Conservation (phyloP, 1,140 invertebrate genomes). For the Scaptomyza montana region DNA sequence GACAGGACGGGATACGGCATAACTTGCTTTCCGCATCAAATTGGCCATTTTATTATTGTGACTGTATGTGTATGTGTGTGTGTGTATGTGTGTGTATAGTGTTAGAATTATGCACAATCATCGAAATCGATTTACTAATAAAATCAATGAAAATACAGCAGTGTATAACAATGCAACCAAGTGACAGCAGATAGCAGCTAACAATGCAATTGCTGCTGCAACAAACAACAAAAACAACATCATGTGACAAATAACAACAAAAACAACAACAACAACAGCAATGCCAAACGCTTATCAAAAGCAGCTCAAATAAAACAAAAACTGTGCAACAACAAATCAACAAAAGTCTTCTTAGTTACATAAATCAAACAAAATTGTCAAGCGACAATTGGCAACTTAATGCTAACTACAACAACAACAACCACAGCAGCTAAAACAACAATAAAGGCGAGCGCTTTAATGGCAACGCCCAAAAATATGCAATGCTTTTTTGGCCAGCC, state of each 20-base stretch:
- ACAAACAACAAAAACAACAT: constrained; percentile 7
- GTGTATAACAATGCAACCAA: constrained; percentile 29
- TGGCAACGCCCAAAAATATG: constrained; percentile 51
- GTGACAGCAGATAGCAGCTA: constrained; percentile 14
- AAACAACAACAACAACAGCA: constrained; percentile 22
- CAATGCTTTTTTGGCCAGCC: constrained; percentile 42
- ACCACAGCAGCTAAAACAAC: constrained; percentile 1
- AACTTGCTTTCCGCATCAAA: constrained; percentile 6
- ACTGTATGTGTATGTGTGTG: constrained; percentile 1
- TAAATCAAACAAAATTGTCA: background rate
- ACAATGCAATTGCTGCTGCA: background rate
- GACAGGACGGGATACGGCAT: constrained; percentile 15
- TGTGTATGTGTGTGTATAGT: constrained; percentile 12
- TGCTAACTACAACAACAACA: constrained; percentile 12
- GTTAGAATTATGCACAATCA: constrained; percentile 26
- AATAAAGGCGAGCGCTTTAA: constrained; percentile 25
- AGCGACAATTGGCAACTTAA: constrained; percentile 40
- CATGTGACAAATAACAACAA: constrained; percentile 31
- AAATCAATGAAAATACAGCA: constrained; percentile 35
- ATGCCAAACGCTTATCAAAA: constrained; percentile 1
- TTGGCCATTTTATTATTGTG: constrained; percentile 11
- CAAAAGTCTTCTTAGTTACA: constrained; percentile 4
- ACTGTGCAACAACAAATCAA: constrained; percentile 29
- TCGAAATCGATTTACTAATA: constrained; percentile 32
- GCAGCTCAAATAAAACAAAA: constrained; percentile 10